Conservation (phyloP, 2,113 vertebrate genomes). For the Salvator merianae region DNA sequence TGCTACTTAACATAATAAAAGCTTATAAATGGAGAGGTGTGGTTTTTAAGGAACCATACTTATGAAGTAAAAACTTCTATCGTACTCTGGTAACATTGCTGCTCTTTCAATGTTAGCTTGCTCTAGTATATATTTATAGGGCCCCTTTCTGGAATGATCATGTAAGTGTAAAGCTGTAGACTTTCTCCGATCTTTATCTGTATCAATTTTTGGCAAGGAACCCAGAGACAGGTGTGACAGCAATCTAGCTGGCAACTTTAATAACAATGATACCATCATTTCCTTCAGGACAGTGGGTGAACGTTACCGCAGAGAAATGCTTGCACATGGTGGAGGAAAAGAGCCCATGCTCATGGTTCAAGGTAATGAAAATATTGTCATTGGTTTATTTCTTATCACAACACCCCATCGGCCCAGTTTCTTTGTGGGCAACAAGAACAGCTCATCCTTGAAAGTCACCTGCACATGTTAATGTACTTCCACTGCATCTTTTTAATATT, state of each 20-base stretch:
- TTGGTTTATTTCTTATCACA: background rate
- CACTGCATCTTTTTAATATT: background rate
- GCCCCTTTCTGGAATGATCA: slow-evolving; percentile 37
- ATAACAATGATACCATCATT: slow-evolving; percentile 52
- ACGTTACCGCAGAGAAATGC: slow-evolving; percentile 93
- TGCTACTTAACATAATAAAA: background rate
- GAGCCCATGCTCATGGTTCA: slow-evolving; percentile 94
- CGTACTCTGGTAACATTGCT: background rate
- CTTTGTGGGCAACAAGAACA: slow-evolving; percentile 3
- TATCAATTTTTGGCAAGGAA: slow-evolving; percentile 32
- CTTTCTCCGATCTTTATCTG: slow-evolving; percentile 14
- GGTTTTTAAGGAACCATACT: background rate
- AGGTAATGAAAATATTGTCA: slow-evolving; percentile 76
- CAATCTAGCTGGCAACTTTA: slow-evolving; percentile 57
- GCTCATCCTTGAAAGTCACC: slow-evolving; percentile 3
- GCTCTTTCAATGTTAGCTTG: slow-evolving; percentile 28
- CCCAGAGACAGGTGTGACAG: background rate
- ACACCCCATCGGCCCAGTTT: background rate
- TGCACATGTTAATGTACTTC: slow-evolving; percentile 1
- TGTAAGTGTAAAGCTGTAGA: background rate
- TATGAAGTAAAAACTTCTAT: background rate
- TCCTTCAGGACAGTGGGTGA: slow-evolving; percentile 89
- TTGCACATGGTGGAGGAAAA: slow-evolving; percentile 91
- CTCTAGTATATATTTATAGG: slow-evolving; percentile 21
- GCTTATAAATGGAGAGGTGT: background rate